These are phyloP conservation scores for Cydia strobilella DNA, from an alignment of 1,140 invertebrate genomes.

Conservation along the genomic window DNA sequence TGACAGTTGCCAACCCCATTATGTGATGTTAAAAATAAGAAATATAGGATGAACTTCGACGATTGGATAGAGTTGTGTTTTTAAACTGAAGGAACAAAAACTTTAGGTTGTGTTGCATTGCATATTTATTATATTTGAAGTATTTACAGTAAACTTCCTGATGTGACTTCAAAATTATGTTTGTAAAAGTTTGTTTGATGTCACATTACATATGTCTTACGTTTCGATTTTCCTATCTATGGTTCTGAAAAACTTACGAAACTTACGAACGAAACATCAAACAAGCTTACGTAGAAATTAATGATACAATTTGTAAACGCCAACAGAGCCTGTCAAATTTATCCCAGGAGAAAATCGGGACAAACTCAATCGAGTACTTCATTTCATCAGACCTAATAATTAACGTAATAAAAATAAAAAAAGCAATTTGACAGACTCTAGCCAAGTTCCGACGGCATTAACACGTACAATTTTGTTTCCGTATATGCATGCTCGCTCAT, in stretches of 20 bases:
- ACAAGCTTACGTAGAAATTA: background rate
- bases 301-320: background rate
- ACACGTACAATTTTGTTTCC: conserved; percentile 11
- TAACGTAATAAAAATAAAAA: no score
- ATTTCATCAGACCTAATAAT: background rate
- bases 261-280: background rate
- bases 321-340: conserved; percentile 10
- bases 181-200: conserved; percentile 7
- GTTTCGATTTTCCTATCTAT: background rate
- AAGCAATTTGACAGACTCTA: conserved; percentile 1
- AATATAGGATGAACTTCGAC: no score
- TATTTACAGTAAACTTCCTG: no score
- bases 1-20: no score
- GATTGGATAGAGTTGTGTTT: no score
- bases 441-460: conserved; percentile 2
- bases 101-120: background rate
- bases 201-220: background rate
- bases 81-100: no score
- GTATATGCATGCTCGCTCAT: conserved; percentile 11
- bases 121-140: background rate
- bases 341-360: background rate
- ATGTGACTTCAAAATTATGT: background rate
- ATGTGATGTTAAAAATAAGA: no score
- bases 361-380: background rate
- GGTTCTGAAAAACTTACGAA: no score